Evolutionary conservation across 2,888 invertebrate species (phyloP), one percentile per base, ranked within the genome.

Genomic region (Tridacna gigas): DNA sequence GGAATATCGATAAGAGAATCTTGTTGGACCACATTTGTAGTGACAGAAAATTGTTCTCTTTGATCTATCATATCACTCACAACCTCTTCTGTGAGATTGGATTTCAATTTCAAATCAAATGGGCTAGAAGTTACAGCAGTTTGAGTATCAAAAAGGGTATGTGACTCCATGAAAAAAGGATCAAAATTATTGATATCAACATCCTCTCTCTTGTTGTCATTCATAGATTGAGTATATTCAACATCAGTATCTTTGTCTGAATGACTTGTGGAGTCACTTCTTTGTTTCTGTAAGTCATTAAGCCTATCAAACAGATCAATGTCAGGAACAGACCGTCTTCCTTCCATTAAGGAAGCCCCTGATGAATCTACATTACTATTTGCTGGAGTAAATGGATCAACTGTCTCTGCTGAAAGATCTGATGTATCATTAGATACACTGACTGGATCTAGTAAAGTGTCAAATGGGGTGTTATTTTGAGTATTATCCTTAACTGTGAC

Each of bases 331-430:
- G 75, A 73, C 71, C 74, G 48, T 69, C 80, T 48, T 13, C 47
- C 47, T 26, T 71, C 22, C 74, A 74, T 74, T 3, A 28, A 66
- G 45, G 48, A 63, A 25, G 60, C 71, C 45, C 77, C 67, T 51
- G 60, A 69, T 2, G 89, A 91, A 26, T 95, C 95, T 15, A 93
- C 91, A 89, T 91, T 94, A 86, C 94, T 94, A 86, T 95, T 95
- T 86, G 94, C 94, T 7, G 95, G 95, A 0, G 95, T 95, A 82
- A 93, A 94, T 1, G 95, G 94, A 73, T 69, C 79, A 20, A 63
- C 61, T 4, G 76, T 71, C 47, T 65, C 22, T 37, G 22, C 5
- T 4, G n/a, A 28, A 48, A n/a, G 28, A 60, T 61, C 60, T 13
- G 11, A 28, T 9, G 18, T 3, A 28, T 26, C 61, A 37, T 20